A percentile compares a stretch with the other conserved stretches of the same genome.
These are phyloP conservation scores for Alaudala cheleensis DNA, from an alignment of 2,113 vertebrate genomes.

Conservation along the genomic window DNA sequence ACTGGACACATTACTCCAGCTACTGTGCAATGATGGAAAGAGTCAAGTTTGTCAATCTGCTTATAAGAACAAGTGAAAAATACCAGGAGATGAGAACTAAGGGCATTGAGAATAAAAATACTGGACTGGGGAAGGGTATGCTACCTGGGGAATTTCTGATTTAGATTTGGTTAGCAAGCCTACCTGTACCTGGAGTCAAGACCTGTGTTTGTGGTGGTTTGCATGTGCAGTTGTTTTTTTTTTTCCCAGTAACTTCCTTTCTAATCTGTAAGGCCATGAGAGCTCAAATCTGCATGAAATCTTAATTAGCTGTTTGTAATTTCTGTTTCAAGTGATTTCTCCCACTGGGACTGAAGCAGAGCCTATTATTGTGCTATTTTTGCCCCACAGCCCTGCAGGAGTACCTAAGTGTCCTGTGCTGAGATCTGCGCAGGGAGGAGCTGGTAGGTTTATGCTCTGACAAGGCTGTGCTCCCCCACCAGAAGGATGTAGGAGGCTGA, in stretches of 20 bases:
- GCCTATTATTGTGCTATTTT: neutral
- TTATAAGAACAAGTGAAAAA: neutral
- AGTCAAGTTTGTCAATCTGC: neutral
- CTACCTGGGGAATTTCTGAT: neutral
- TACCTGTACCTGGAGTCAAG: neutral
- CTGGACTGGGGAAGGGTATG: neutral
- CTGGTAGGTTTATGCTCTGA: neutral
- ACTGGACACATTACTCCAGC: neutral
- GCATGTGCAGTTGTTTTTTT: neutral
- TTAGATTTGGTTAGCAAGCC: neutral
- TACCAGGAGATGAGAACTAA: neutral
- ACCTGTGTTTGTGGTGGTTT: neutral
- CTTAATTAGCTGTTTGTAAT: neutral
- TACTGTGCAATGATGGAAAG: neutral
- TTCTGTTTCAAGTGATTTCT: neutral
- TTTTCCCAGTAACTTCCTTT: neutral
- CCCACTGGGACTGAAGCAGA: neutral
- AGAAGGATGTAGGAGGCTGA: neutral
- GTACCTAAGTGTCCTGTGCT: neutral
- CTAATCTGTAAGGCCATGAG: neutral
- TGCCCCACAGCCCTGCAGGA: neutral
- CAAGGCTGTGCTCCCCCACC: neutral
- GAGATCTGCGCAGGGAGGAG: neutral
- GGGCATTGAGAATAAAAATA: neutral
- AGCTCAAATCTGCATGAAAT: neutral